Evolutionary conservation across 2,113 vertebrate species (phyloP).

Genomic region (Tenebrosternarchus preto): DNA sequence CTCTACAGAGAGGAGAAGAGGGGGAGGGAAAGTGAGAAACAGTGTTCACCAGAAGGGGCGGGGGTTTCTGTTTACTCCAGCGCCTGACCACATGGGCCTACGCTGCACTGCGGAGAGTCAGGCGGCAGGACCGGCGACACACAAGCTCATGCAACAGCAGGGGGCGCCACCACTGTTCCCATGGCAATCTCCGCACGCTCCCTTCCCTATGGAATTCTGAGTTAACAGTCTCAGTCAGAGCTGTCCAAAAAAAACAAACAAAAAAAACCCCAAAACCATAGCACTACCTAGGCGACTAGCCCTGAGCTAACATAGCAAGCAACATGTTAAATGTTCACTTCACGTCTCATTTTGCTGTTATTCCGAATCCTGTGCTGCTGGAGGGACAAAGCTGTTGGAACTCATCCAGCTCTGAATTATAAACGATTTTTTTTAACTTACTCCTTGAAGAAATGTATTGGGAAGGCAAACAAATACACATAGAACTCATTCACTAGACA

Average conservation of each 20-base stretch:
- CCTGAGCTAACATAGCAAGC: too few relatives aligned
- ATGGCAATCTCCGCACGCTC: constrained; percentile 1
- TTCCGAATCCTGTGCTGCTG: too few relatives aligned
- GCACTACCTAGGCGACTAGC: too few relatives aligned
- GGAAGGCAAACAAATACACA: too few relatives aligned
- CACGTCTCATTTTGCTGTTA: too few relatives aligned
- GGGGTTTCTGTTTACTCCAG: constrained; percentile 26
- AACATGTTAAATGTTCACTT: too few relatives aligned
- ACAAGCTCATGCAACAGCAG: constrained; percentile 1
- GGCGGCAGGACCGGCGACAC: background rate
- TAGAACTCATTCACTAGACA: too few relatives aligned
- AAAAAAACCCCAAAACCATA: too few relatives aligned
- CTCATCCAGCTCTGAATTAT: too few relatives aligned
- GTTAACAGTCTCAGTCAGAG: background rate
- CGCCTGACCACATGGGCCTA: constrained; percentile 1
- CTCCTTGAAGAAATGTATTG: too few relatives aligned
- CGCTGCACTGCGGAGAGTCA: background rate
- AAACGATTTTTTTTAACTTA: too few relatives aligned
- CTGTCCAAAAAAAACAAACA: background rate
- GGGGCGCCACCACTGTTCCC: constrained; percentile 19
- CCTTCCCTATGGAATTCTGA: background rate
- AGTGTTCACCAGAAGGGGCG: constrained; percentile 14
- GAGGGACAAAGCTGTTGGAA: too few relatives aligned
- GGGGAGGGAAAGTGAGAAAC: constrained; percentile 21
- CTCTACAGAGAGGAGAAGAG: constrained; percentile 46